phyloP scores from a whole-genome alignment of 2,113 vertebrate genomes.

The Himantopus leucocephalus region DNA sequence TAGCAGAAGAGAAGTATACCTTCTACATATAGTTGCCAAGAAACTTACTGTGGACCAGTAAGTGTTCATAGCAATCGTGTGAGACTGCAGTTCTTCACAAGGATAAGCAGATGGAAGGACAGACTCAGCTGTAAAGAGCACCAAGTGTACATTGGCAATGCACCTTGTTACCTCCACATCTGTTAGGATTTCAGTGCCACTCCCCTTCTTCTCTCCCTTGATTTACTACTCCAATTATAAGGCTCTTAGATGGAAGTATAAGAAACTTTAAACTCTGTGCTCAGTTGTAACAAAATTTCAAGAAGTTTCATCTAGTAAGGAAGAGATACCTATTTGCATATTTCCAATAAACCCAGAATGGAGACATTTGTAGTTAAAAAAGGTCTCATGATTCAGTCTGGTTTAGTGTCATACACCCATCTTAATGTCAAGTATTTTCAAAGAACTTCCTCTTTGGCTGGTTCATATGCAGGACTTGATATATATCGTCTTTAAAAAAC shows the following conservation, averaged over 20 bases:
- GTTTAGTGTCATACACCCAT: constrained; percentile 6
- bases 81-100: background rate
- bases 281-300: background rate
- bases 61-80: background rate
- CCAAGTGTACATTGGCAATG: background rate
- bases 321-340: background rate
- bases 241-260: background rate
- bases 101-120: background rate
- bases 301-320: background rate
- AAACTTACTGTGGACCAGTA: background rate
- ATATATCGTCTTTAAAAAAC: background rate
- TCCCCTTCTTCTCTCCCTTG: background rate
- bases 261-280: background rate
- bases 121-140: background rate
- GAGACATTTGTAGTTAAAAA: background rate
- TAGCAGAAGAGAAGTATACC: background rate
- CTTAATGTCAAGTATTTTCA: constrained; percentile 48
- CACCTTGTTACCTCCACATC: background rate
- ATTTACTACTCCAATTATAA: background rate
- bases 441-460: constrained; percentile 48
- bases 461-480: background rate
- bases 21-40: background rate
- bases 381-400: constrained; percentile 1
- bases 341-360: background rate
- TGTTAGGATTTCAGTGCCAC: background rate